Evolutionary conservation across 2,113 vertebrate genomes (phyloP).

Genomic region (Planiliza haematocheilus): DNA sequence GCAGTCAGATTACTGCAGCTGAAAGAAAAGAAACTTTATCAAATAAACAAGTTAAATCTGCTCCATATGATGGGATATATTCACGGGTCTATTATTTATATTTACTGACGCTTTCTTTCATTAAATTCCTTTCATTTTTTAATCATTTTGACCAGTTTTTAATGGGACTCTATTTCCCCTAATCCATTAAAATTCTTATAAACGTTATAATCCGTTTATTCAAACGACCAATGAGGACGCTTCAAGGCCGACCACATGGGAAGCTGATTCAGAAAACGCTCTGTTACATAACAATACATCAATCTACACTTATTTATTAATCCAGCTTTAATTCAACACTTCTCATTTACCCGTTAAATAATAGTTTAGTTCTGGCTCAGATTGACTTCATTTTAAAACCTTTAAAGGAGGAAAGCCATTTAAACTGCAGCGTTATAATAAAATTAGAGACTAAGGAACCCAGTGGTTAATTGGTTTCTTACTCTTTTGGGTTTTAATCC

Average conservation of each 20-base stretch:
- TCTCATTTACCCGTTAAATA: too few relatives aligned
- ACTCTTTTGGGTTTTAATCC: not conserved
- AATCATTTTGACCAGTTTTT: conserved; percentile 11
- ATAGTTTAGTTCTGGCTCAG: too few relatives aligned
- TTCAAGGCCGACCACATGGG: too few relatives aligned
- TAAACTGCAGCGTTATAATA: too few relatives aligned
- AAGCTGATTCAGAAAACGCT: too few relatives aligned
- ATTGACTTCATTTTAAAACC: too few relatives aligned
- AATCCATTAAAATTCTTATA: not conserved
- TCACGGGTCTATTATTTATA: not conserved
- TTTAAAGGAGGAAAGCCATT: not conserved
- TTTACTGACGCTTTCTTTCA: not conserved
- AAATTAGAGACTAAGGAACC: not conserved
- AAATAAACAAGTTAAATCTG: not conserved
- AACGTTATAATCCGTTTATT: not conserved
- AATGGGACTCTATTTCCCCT: not conserved
- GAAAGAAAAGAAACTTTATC: not conserved
- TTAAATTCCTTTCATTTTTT: conserved; percentile 9
- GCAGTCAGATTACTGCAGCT: conserved; percentile 3
- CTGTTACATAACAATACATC: too few relatives aligned
- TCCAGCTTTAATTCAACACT: too few relatives aligned
- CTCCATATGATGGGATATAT: not conserved
- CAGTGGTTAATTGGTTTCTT: not conserved
- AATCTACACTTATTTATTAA: too few relatives aligned
- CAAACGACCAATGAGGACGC: not conserved